These are phyloP conservation scores for Amazona guildingii DNA, from an alignment of 2,113 vertebrate species.

Conservation along the genomic window DNA sequence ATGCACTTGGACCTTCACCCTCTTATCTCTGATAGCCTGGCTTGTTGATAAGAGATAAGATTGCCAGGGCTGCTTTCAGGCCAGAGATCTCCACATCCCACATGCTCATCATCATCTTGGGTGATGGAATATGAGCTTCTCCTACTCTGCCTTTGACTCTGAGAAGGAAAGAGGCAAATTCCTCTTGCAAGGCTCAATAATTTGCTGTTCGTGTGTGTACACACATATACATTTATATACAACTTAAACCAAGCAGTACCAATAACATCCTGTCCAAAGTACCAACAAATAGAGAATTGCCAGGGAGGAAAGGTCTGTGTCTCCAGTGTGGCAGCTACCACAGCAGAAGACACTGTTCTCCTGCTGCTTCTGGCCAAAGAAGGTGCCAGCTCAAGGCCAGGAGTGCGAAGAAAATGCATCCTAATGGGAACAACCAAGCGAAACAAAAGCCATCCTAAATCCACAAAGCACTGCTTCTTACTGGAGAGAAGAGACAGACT, in stretches of 20 bases:
- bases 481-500: background rate
- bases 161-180: background rate
- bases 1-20: background rate
- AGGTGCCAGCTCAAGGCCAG: rapidly evolving
- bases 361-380: background rate
- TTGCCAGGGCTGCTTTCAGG: background rate
- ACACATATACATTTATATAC: rapidly evolving
- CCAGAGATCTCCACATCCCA: background rate
- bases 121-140: rapidly evolving
- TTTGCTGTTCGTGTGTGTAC: background rate
- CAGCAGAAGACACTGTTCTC: background rate
- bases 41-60: background rate
- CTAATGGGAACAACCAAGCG: background rate
- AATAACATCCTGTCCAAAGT: background rate
- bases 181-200: background rate
- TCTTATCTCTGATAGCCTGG: background rate
- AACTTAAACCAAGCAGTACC: background rate
- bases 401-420: constrained; percentile 37
- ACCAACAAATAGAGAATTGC: rapidly evolving
- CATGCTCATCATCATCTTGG: rapidly evolving
- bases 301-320: background rate
- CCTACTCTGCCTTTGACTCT: background rate
- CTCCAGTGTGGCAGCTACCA: rapidly evolving
- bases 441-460: background rate
- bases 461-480: background rate